Conservation (phyloP, 2,888 invertebrate species). For the Amitus sp. region DNA sequence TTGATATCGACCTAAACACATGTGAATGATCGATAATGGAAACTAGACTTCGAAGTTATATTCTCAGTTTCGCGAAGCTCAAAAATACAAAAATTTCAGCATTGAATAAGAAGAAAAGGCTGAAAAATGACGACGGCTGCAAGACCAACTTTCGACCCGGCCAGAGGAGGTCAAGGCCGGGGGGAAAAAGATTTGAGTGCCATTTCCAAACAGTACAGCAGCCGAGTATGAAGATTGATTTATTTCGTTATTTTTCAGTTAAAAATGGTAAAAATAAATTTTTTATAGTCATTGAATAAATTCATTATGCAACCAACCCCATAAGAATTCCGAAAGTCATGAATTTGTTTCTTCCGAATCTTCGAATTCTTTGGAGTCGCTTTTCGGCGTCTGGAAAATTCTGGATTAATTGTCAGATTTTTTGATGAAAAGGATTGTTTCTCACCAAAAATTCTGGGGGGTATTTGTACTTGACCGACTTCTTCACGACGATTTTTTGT, state of each 20-base stretch:
- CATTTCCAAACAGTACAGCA: conserved; percentile 97
- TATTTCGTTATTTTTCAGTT: too few species aligned
- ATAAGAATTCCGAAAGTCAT: too few species aligned
- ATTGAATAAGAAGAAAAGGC: too few species aligned
- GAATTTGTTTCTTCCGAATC: neutral
- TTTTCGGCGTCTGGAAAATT: neutral
- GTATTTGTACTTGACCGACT: conserved; percentile 32
- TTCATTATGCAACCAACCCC: too few species aligned
- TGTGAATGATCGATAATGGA: too few species aligned
- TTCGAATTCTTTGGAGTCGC: neutral
- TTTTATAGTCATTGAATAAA: too few species aligned
- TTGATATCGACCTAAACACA: too few species aligned
- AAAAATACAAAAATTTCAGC: too few species aligned
- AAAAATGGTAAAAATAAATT: too few species aligned
- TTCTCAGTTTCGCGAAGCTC: too few species aligned
- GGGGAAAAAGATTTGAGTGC: conserved; percentile 98
- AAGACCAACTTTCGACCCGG: conserved; percentile 97
- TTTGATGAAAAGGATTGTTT: neutral
- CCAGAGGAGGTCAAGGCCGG: conserved; percentile 93
- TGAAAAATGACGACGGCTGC: conserved; percentile 99
- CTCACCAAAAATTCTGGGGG: conserved; percentile 31
- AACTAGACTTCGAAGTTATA: too few species aligned
- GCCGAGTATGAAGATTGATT: too few species aligned
- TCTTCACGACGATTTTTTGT: neutral
- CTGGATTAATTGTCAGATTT: neutral